Base-by-base conservation (phyloP, 2,797 vertebrate species). In the Leptoclinus maculatus region DNA sequence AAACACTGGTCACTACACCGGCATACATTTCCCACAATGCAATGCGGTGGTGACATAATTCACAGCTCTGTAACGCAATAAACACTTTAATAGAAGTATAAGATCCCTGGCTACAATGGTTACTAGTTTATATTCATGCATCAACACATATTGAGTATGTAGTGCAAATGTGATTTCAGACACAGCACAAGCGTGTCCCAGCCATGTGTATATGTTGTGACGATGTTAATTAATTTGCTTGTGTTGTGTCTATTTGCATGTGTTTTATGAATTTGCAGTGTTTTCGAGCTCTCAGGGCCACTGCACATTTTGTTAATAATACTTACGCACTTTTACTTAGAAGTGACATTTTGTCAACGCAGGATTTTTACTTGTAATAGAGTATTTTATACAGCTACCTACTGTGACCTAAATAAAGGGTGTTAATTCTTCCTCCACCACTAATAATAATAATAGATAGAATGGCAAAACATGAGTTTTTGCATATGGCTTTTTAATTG, bases 401-500 rank as follows among this genome's bases (percentile, higher is more conserved):
- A 25, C 39, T 17, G 21, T 25, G 19, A 58, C 3, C 49, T 56
- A 3, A 7, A 19, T 47, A 11, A 19, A 66, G 2, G 41, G 29
- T 56, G 2, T 51, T 16, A 41, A 51, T 38, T 17, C 43, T 59
- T 19, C 11, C 39, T 25, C 21, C 21, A 21, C 10, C 51, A 65
- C 27, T 38, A 7, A 21, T 32, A 32, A 32, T 27, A 27, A 47
- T n/a, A 21, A 41, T 12, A 76, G 6, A 53, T 21, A 14, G 13
- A 63, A 58, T 58, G 12, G 8, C 17, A 12, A 59, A 68, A 41
- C 1, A 29, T 11, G 1, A 12, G 32, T 51, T 23, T 47, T 27
- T 51, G 54, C 39, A 41, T 19, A 13, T 38, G 19, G 13, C 14
- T 63, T 64, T 62, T 58, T 56, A 73, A 66, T 53, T 65, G 38